These are phyloP conservation scores for Troilus luridus DNA, from an alignment of 2,888 invertebrate species.

Conservation along the genomic window DNA sequence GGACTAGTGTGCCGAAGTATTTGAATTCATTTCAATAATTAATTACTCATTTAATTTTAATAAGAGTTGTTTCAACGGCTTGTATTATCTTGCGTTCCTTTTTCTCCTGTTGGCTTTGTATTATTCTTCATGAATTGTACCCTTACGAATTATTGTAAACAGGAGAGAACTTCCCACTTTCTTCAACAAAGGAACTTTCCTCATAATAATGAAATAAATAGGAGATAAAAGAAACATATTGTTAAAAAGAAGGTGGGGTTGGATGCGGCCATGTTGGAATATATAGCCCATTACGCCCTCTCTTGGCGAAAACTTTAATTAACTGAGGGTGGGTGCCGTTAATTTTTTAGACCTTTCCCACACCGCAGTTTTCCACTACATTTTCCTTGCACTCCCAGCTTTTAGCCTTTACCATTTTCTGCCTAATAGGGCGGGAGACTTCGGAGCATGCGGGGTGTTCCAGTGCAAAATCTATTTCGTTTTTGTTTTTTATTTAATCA, in stretches of 20 bases:
- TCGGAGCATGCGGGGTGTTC: neutral
- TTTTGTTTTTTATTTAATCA: neutral
- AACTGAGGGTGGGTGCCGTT: constrained; percentile 49
- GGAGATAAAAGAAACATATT: constrained; percentile 45
- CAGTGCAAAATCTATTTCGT: neutral
- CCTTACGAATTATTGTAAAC: neutral
- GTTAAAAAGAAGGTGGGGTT: constrained; percentile 31
- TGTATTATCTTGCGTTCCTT: neutral
- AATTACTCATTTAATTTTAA: too few species aligned
- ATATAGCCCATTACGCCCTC: constrained; percentile 42
- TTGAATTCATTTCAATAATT: too few species aligned
- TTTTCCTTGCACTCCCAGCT: constrained; percentile 39
- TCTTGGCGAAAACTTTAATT: constrained; percentile 53
- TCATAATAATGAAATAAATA: constrained; percentile 46
- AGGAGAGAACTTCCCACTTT: neutral
- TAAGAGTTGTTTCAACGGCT: too few species aligned
- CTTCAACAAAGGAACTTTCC: constrained; percentile 17
- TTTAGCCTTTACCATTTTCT: constrained; percentile 27
- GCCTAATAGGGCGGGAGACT: neutral
- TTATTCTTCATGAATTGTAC: neutral
- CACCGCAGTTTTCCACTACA: constrained; percentile 53
- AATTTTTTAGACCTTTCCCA: constrained; percentile 55
- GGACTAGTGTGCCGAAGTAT: too few species aligned
- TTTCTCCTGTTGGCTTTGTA: neutral
- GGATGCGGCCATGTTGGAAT: neutral